These are phyloP conservation scores for Philereme transversata DNA, from an alignment of 2,888 invertebrate genomes.

Conservation along the genomic window DNA sequence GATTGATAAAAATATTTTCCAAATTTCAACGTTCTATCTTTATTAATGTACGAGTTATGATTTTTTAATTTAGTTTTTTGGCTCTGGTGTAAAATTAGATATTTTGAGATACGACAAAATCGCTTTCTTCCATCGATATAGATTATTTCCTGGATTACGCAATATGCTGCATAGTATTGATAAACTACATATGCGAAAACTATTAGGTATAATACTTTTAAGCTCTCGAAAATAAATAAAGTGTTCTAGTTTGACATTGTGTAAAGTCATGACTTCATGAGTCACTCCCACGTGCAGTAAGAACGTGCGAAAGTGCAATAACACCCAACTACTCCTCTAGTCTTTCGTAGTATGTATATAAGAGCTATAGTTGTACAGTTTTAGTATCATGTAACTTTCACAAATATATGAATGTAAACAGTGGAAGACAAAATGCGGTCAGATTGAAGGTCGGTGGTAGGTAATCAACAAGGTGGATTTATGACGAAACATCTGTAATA, in stretches of 20 bases:
- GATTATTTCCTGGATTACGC: too few species aligned
- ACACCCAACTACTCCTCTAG: background rate
- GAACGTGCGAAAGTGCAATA: conserved; percentile 17
- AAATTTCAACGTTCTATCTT: too few species aligned
- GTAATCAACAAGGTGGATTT: conserved; percentile 31
- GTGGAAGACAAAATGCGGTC: conserved; percentile 33
- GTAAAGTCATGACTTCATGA: conserved; percentile 26
- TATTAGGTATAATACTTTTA: too few species aligned
- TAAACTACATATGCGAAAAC: too few species aligned
- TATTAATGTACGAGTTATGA: too few species aligned
- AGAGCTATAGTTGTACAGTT: conserved; percentile 19
- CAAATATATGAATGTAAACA: conserved; percentile 37
- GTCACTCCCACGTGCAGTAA: too few species aligned
- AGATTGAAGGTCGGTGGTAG: conserved; percentile 30
- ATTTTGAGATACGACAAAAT: too few species aligned
- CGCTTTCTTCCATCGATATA: too few species aligned
- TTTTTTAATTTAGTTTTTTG: too few species aligned
- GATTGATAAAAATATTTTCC: too few species aligned
- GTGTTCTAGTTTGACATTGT: conserved; percentile 26
- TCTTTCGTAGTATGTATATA: conserved; percentile 7
- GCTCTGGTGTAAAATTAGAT: too few species aligned
- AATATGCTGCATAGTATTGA: too few species aligned
- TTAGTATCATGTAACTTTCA: conserved; percentile 14
- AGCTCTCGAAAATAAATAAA: background rate
- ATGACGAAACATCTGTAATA: conserved; percentile 31